Evolutionary conservation across 2,888 invertebrate genomes (phyloP), one percentile per base, ranked within the genome.

Genomic region (Catocala nupta): DNA sequence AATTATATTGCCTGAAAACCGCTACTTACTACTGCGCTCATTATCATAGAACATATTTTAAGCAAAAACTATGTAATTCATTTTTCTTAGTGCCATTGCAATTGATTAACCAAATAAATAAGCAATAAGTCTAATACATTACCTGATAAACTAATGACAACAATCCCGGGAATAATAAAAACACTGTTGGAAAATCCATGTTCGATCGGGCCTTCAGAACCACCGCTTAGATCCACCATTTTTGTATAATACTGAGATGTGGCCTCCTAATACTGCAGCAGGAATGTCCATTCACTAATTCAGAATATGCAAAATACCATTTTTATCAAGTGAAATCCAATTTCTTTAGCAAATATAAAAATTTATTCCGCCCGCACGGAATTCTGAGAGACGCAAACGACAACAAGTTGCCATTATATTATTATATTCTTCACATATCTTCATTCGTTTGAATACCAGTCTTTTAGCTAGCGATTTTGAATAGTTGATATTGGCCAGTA

Each of bases 121-220:
- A 63, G 52, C 54, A 63, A 43, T 48, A 12, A 43, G 0, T 13
- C 2, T 33, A 45, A 42, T 1, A 12, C 54, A 95, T 95, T 92
- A 98, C 98, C 96, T 90, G 97, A 96, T 84, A 98, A 94, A 75
- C 96, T 95, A 75, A 97, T 92, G 77, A 98, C 96, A 74, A 98
- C 95, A 76, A 98, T 96, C 56, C 97, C 98, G 76, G 98, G 98
- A 80, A 98, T 85, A 78, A 98, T 96, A 89, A 98, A 98, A 75
- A 98, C 97, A 49, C 96, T 94, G 91, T 98, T 98, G 71, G 97
- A 97, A 92, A 98, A 98, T 75, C 97, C 97, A 90, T 98, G 97
- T 87, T 98, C 97, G 81, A 97, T 95, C 0, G 97, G 97, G 7
- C 97, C 97, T 78, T 97, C 97, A 65, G 96, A 95, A 53, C 96